Percentiles rank a stretch among this genome's conserved stretches.
These are phyloP conservation scores for pig (Sus scrofa) DNA, from an alignment of 2,113 vertebrate species.

Conservation along the genomic window DNA sequence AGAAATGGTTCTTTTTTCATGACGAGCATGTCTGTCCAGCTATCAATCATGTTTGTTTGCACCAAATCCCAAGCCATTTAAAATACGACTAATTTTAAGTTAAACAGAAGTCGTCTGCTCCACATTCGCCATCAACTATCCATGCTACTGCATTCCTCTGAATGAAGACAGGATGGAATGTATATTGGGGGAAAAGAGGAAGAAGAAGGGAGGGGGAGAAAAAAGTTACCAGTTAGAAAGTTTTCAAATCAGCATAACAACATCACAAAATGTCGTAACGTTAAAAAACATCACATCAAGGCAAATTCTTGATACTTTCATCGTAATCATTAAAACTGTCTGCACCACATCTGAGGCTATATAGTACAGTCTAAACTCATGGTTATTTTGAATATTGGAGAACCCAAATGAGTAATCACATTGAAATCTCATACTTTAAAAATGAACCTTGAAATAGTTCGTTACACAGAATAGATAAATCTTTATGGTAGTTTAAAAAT, in stretches of 20 bases:
- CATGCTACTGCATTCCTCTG: slow-evolving; percentile 97
- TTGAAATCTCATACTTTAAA: slow-evolving; percentile 41
- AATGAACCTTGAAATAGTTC: slow-evolving; percentile 33
- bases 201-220: slow-evolving; percentile 11
- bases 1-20: slow-evolving; percentile 93
- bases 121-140: slow-evolving; percentile 98
- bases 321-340: not conserved
- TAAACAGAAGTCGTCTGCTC: slow-evolving; percentile 94
- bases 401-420: not conserved
- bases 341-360: not conserved
- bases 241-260: slow-evolving; percentile 4
- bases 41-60: slow-evolving; percentile 93
- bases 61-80: slow-evolving; percentile 94
- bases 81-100: slow-evolving; percentile 94
- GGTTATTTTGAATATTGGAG: not conserved
- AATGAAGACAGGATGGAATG: slow-evolving; percentile 82
- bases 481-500: not conserved
- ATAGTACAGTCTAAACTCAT: not conserved
- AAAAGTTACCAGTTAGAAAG: slow-evolving; percentile 72
- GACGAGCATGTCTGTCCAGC: slow-evolving; percentile 93
- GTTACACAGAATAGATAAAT: not conserved
- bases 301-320: not conserved
- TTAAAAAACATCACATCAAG: not conserved
- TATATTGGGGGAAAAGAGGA: not conserved
- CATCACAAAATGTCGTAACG: not conserved